Base-by-base conservation (phyloP, 2,888 invertebrate genomes). In the Amphipyra berbera region DNA sequence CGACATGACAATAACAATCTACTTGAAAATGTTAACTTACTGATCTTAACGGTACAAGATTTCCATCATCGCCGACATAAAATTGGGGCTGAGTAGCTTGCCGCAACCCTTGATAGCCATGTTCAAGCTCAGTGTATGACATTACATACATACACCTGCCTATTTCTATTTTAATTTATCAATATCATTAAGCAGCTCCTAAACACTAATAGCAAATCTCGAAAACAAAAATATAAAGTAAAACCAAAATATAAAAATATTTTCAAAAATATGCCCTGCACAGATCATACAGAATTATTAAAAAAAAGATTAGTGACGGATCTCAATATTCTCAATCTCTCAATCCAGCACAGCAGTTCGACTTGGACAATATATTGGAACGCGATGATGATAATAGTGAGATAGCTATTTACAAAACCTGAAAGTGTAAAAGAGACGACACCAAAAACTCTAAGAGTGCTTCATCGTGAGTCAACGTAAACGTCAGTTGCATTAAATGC, bases 101-200 rank as follows among this genome's bases (percentile, higher is more conserved):
- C 89, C 96, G 96, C 89, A 97, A 95, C 85, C 97, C 98, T 96
- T 98, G 98, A 95, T 98, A 98, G 82, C 98, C 98, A 95, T 97
- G 97, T 95, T 98, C 98, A 86, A 98, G 95, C 95, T 98, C 98
- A 90, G 98, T 98, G 94, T 98, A 98, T 90, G 98, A 98, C 98
- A 98, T 98, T 89, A 90, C 94, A 90, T 92, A 92, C 88, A 88
- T 90, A 81, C 77, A 88, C 81, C 68, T 65, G 65, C 56, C 61
- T 66, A 63, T 74, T 71, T 58, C 14, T 61, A 67, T 50, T 50
- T 55, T 50, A 70, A 65, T 64, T 62, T 61, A 62, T 49, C 60
- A 64, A 57, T 65, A 68, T 60, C 67, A 76, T 73, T 47, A 66
- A 73, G 52, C 56, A 52, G 50, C 33, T 58, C 47, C 35, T 69